These are phyloP conservation scores for Psophia crepitans DNA, from an alignment of 2,113 vertebrate species.

Conservation along the genomic window DNA sequence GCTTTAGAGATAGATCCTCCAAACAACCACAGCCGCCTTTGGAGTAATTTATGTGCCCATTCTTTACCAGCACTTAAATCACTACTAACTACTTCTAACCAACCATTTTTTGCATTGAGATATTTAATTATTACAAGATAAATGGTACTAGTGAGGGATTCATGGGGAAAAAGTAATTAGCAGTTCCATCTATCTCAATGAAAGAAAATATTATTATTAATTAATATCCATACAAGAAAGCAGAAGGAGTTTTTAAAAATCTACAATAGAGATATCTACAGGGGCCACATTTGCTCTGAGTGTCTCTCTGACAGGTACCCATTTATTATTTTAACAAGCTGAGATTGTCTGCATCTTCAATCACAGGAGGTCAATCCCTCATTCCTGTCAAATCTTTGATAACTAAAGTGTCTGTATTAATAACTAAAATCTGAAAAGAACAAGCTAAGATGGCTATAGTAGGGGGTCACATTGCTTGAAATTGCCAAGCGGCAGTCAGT, in stretches of 20 bases:
- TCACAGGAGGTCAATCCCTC: slow-evolving; percentile 48
- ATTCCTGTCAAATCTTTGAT: slow-evolving; percentile 63
- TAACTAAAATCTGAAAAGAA: slow-evolving; percentile 41
- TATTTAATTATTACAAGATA: slow-evolving; percentile 73
- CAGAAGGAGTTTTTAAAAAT: slow-evolving; percentile 58
- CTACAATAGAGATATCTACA: slow-evolving; percentile 68
- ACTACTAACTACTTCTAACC: slow-evolving; percentile 26
- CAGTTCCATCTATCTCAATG: slow-evolving; percentile 72
- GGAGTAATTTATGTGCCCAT: slow-evolving; percentile 1
- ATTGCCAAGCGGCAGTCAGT: neutral
- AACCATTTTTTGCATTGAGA: slow-evolving; percentile 51
- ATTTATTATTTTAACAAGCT: slow-evolving; percentile 69
- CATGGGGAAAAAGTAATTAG: slow-evolving; percentile 72
- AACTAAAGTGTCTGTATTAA: slow-evolving; percentile 66
- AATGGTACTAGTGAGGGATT: slow-evolving; percentile 65
- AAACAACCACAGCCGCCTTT: neutral
- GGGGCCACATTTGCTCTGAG: slow-evolving; percentile 64
- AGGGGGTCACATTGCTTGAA: slow-evolving; percentile 3
- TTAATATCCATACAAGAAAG: slow-evolving; percentile 70
- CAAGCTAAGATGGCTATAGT: neutral
- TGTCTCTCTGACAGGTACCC: slow-evolving; percentile 65
- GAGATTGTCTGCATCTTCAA: slow-evolving; percentile 57
- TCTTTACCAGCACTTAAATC: slow-evolving; percentile 39
- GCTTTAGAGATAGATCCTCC: neutral
- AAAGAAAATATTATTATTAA: slow-evolving; percentile 77